These are phyloP conservation scores for crab-eating macaque (Macaca fascicularis) DNA, from an alignment of 2,113 vertebrate genomes.

Conservation along the genomic window T2T-MFA8v1.1 NC_088377.1:149372501-149373000, in stretches of 20 bases:
- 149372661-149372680: not conserved
- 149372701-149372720: not conserved
- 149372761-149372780: not conserved
- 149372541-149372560: not conserved
- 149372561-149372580: not conserved
- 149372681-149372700: not conserved
- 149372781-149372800: not conserved
- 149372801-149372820: not conserved
- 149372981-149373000: not conserved
- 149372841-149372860: too few species aligned
- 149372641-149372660: not conserved
- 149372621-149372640: not conserved
- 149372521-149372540: not conserved
- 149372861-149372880: too few species aligned
- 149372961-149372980: too few species aligned
- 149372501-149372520: not conserved
- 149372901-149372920: too few species aligned
- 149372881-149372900: too few species aligned
- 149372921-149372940: too few species aligned
- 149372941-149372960: too few species aligned
- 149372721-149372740: not conserved
- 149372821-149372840: not conserved
- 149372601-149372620: not conserved
- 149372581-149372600: not conserved
- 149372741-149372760: not conserved